Evolutionary conservation across 2,888 invertebrate genomes (phyloP).

Genomic region (Trimorus sp.): DNA sequence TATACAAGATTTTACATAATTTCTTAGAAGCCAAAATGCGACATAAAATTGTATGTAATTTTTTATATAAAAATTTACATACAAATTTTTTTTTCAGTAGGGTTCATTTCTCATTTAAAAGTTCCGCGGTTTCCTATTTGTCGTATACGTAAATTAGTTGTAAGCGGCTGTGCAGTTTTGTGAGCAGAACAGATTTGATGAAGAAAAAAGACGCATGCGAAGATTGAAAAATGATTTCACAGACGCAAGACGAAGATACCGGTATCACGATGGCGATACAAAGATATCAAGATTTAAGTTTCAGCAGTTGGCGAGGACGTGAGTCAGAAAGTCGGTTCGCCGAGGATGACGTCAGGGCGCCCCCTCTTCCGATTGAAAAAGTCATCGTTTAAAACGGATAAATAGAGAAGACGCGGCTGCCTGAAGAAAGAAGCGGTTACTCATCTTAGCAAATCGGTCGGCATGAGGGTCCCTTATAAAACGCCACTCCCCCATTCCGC

Average conservation of each 20-base stretch:
- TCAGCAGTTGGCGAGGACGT: constrained; percentile 65
- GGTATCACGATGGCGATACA: constrained; percentile 43
- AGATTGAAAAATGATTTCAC: constrained; percentile 29
- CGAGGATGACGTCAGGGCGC: constrained; percentile 78
- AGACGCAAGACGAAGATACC: too few species aligned
- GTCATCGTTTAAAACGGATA: constrained; percentile 76
- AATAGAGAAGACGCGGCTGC: constrained; percentile 55
- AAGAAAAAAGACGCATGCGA: too few species aligned
- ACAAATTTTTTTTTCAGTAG: too few species aligned
- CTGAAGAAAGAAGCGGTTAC: constrained; percentile 65
- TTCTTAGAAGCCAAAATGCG: too few species aligned
- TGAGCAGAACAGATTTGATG: too few species aligned
- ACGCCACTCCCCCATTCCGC: constrained; percentile 23
- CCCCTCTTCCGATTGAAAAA: constrained; percentile 74
- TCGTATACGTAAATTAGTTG: too few species aligned
- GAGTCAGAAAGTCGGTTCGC: constrained; percentile 80
- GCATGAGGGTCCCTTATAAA: constrained; percentile 72
- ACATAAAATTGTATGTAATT: too few species aligned
- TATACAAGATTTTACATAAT: too few species aligned
- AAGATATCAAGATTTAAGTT: constrained; percentile 61
- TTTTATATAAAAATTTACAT: too few species aligned
- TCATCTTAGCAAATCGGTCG: constrained; percentile 72
- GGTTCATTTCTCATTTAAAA: too few species aligned
- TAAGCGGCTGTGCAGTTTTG: too few species aligned
- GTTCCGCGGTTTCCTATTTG: too few species aligned